Percentiles rank a stretch among this genome's conserved stretches.
Evolutionary conservation across 2,888 invertebrate species (phyloP).

Genomic region (Timema podura): DNA sequence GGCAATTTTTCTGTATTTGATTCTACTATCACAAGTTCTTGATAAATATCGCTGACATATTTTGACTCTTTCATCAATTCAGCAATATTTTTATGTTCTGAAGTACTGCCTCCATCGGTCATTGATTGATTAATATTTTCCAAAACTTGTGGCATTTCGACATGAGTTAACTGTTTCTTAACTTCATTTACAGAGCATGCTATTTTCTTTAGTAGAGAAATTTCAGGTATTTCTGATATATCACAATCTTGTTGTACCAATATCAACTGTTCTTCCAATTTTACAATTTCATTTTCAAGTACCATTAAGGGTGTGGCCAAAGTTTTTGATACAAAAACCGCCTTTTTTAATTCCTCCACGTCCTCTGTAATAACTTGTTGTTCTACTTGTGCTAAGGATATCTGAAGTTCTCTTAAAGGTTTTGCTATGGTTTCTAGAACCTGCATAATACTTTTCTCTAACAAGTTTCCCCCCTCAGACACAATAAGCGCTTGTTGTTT

Average conservation of each 20-base stretch:
- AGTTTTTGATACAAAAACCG: no score
- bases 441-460: slow-evolving; percentile 41
- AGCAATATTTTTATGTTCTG: background rate
- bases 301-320: no score
- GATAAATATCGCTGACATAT: background rate
- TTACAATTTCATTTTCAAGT: no score
- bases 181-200: background rate
- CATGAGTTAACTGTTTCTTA: background rate
- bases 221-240: background rate
- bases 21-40: slow-evolving; percentile 26
- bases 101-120: background rate
- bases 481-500: slow-evolving; percentile 41
- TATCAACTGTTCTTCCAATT: no score
- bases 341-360: no score
- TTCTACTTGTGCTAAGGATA: slow-evolving; percentile 40
- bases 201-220: background rate
- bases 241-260: no score
- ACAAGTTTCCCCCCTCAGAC: background rate
- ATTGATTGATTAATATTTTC: background rate
- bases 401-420: slow-evolving; percentile 41
- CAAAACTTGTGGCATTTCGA: background rate
- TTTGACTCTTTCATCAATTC: slow-evolving; percentile 3
- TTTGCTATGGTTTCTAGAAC: slow-evolving; percentile 40
- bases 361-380: slow-evolving; percentile 32
- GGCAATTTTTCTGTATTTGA: slow-evolving; percentile 21